Base-by-base conservation (phyloP, 2,888 invertebrate species). In the Scaptomyza reducta region DNA sequence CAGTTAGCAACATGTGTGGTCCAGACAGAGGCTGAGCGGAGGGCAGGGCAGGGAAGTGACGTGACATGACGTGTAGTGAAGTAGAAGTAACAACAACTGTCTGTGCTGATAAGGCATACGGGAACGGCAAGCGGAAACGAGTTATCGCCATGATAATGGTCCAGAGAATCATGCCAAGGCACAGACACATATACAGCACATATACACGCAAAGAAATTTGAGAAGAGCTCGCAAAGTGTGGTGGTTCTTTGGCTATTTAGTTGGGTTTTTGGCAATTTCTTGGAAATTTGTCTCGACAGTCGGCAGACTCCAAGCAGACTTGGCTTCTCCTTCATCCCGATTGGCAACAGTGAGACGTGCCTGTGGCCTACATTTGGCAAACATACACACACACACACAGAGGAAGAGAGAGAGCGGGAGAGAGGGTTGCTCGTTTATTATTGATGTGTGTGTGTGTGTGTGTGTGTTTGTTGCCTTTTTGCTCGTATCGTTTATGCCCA, bases 261-360 rank as follows among this genome's bases (percentile, higher is more conserved):
- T n/a, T n/a, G n/a, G n/a, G n/a, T 57, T 27, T 27, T 57, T 38
- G 44, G 18, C 14, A 69, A n/a, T 56, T 83, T 83, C 82, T 83
- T 61, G 77, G 87, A 83, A 83, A 74, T 85, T 72, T 85, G 82
- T 83, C 82, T 83, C 82, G 85, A 70, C 85, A 68, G 70, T 78
- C 66, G 46, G 65, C 80, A 86, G 80, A 47, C 49, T 31, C 18
- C 18, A 4, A 50, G 65, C 80, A 86, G 80, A 47, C 49, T 31
- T 33, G 9, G 16, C 42, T 11, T 22, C 33, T 9, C 29, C 18
- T 11, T 44, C 42, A 42, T 41, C 59, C 59, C 61, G 57, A 54
- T 64, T 62, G 73, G 74, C 68, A 71, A 78, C 56, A 55, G 67
- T 57, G 46, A 53, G 55, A 56, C 76, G 54, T 64, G 81, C 78